These are phyloP conservation scores for Venustaconcha ellipsiformis DNA, from an alignment of 1,140 invertebrate species.

Conservation along the genomic window DNA sequence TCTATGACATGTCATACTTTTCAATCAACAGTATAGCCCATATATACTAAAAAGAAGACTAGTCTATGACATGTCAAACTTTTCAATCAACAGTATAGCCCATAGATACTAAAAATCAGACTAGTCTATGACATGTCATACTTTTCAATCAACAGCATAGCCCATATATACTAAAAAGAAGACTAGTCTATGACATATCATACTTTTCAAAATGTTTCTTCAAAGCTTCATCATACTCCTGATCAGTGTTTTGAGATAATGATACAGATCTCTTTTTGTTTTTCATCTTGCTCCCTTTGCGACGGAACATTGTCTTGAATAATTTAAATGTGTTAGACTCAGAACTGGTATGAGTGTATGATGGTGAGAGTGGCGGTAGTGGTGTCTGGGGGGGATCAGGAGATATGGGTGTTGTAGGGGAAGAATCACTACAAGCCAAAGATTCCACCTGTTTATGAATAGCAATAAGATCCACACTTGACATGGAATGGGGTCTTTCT, in stretches of 20 bases:
- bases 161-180: no score
- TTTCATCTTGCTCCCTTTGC: conserved; percentile 31
- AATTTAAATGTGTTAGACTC: conserved; percentile 25
- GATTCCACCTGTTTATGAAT: conserved; percentile 9
- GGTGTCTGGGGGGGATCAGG: neutral
- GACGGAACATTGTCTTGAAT: conserved; percentile 31
- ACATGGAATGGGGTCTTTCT: conserved; percentile 29
- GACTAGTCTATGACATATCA: neutral
- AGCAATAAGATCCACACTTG: conserved; percentile 22
- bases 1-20: no score
- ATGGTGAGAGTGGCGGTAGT: conserved; percentile 23
- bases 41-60: no score
- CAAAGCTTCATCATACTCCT: conserved; percentile 26
- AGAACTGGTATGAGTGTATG: conserved; percentile 14
- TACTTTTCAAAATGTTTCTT: conserved; percentile 35
- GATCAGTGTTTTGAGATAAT: conserved; percentile 27
- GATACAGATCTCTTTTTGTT: conserved; percentile 29
- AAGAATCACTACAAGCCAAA: conserved; percentile 9
- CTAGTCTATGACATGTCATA: no score
- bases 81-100: no score
- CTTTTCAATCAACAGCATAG: no score
- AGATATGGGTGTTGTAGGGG: neutral
- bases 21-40: no score
- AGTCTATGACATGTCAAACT: no score
- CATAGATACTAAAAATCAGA: no score